Percentiles rank a stretch among this genome's conserved stretches.
phyloP scores from a whole-genome alignment of 2,113 vertebrate species.

The Ammodytes marinus region DNA sequence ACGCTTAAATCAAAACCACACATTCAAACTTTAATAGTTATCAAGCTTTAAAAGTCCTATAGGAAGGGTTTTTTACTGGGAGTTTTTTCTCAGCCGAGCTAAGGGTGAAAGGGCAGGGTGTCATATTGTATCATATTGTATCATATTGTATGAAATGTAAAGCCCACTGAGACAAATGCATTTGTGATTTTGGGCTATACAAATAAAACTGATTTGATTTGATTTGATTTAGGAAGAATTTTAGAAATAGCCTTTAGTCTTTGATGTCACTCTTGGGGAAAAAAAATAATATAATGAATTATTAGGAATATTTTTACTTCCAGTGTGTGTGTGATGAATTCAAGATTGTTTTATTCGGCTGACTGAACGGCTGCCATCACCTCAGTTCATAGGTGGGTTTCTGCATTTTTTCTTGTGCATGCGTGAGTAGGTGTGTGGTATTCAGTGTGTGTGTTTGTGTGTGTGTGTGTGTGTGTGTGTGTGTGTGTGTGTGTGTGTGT shows the following conservation, averaged over 20 bases:
- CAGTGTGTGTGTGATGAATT: not conserved
- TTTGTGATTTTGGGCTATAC: too few species aligned
- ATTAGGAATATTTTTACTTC: too few species aligned
- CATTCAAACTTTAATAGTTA: conserved; percentile 31
- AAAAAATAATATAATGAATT: conserved; percentile 28
- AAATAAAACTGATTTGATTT: too few species aligned
- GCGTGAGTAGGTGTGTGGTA: not conserved
- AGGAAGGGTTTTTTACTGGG: not conserved
- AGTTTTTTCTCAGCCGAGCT: too few species aligned
- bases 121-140: too few species aligned
- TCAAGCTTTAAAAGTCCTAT: conserved; percentile 14
- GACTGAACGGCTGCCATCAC: not conserved
- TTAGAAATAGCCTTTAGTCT: conserved; percentile 2
- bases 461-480: conserved; percentile 29
- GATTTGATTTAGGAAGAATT: not conserved
- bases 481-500: conserved; percentile 51
- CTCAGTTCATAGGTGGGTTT: conserved; percentile 2
- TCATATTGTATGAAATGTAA: too few species aligned
- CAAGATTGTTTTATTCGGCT: not conserved
- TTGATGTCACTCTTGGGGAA: conserved; percentile 2
- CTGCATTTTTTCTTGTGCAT: not conserved
- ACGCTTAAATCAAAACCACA: conserved; percentile 64
- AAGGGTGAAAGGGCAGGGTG: too few species aligned
- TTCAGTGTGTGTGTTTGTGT: conserved; percentile 47
- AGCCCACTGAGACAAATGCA: too few species aligned